Base-by-base conservation (phyloP, 2,888 invertebrate genomes). In the Macrosoma leucophasiata region DNA sequence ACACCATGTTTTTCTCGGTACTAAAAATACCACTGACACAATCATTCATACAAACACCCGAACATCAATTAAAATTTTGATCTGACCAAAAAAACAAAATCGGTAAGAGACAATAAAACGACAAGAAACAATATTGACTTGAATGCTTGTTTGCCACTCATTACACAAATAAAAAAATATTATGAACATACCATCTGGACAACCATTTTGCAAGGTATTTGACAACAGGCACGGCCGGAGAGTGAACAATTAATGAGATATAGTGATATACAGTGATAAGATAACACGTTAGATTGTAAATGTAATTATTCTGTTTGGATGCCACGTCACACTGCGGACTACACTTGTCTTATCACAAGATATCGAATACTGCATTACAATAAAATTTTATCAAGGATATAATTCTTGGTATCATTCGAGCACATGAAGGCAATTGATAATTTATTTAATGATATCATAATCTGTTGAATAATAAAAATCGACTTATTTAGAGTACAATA, bases 281-380 rank as follows among this genome's bases (percentile, higher is more conserved):
- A n/a, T n/a, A n/a, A n/a, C n/a, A n/a, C n/a, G n/a, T n/a, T n/a
- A n/a, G n/a, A 71, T 70, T 62, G 62, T 32, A 21, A 48, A 42
- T 50, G 65, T 72, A 76, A 79, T 76, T 75, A 68, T 53, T 43
- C 40, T 36, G 42, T 44, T 46, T 55, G 39, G 41, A 43, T 49
- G 60, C 36, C 65, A 63, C 79, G 82, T 82, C 82, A 82, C 52
- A 79, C 76, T 82, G 82, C 82, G 77, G 77, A 57, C 58, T 62
- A 63, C 52, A 40, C n/a, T n/a, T n/a, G n/a, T n/a, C n/a, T n/a
- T 50, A 48, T 41, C 39, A 42, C 48, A 24, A 48, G 68, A 69
- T 74, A 75, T 50, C 41, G 57, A 69, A 64, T 77, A 62, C 79
- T 73, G 81, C 81, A 78, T 65, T 70, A 66, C 60, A 66, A 60